Conservation (phyloP, 1,140 invertebrate species). For the Triops longicaudatus region DNA sequence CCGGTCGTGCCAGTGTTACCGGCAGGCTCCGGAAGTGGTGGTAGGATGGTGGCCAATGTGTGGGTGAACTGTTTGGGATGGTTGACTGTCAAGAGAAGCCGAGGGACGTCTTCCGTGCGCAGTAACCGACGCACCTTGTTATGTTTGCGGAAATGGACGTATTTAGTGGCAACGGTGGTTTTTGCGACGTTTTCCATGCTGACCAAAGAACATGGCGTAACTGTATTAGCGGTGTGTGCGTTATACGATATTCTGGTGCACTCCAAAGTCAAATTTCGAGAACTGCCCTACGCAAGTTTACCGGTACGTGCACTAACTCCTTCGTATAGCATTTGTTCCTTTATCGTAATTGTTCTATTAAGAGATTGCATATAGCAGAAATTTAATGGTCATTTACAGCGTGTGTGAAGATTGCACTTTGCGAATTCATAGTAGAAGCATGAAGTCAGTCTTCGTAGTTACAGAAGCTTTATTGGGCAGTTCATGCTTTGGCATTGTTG, state of each 20-base stretch:
- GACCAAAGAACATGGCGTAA: slow-evolving; percentile 86
- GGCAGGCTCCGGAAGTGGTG: not conserved
- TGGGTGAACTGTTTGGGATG: slow-evolving; percentile 31
- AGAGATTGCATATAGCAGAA: no score
- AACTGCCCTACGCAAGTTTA: slow-evolving; percentile 31
- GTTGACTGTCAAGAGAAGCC: slow-evolving; percentile 36
- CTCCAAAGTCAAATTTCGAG: slow-evolving; percentile 30
- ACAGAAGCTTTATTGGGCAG: no score
- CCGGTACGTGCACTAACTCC: slow-evolving; percentile 32
- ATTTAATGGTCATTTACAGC: no score
- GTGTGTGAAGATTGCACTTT: no score
- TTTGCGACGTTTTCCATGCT: slow-evolving; percentile 61
- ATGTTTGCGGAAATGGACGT: slow-evolving; percentile 43
- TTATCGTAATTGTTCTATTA: not conserved
- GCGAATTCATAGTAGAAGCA: no score
- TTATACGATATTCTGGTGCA: slow-evolving; percentile 59
- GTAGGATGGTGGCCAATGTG: not conserved
- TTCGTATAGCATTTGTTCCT: no score
- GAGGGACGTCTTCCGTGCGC: not conserved
- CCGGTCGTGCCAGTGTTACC: not conserved
- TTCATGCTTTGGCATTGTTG: no score
- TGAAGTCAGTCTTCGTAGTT: no score
- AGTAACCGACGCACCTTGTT: slow-evolving; percentile 36
- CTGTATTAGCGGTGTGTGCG: slow-evolving; percentile 76
- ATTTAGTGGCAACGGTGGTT: slow-evolving; percentile 44